Percentiles rank a stretch among this genome's conserved stretches.
Conservation (phyloP, 2,888 invertebrate genomes). For the Nasonia oneida region DNA sequence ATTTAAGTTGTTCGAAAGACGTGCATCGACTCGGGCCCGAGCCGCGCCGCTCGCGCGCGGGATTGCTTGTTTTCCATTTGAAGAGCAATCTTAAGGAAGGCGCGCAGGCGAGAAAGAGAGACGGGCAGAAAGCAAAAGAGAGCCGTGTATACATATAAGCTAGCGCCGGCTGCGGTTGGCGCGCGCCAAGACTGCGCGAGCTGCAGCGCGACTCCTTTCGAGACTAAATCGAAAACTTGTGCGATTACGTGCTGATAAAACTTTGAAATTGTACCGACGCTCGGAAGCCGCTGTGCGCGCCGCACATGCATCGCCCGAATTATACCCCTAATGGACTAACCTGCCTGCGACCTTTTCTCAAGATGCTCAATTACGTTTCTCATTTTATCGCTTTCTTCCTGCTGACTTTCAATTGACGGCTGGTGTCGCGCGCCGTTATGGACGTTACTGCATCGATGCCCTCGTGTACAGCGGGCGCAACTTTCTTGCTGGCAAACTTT, state of each 20-base stretch:
- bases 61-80: conserved; percentile 36
- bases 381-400: not conserved
- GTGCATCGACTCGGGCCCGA: not conserved
- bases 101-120: not conserved
- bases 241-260: conserved; percentile 61
- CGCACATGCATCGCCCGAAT: not conserved
- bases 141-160: not conserved
- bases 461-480: too few relatives aligned
- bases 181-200: not conserved
- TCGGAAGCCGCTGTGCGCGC: too few relatives aligned
- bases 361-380: not conserved
- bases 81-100: conserved; percentile 1
- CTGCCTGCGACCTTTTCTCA: not conserved
- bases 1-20: conserved; percentile 30
- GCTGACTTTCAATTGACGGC: not conserved
- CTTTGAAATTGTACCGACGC: conserved; percentile 52
- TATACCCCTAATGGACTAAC: conserved; percentile 10
- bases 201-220: conserved; percentile 37
- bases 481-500: too few relatives aligned
- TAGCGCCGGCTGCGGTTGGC: not conserved
- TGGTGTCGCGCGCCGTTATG: too few relatives aligned
- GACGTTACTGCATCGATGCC: too few relatives aligned
- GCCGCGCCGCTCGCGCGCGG: not conserved
- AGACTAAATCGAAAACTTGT: conserved; percentile 58
- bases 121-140: not conserved